phyloP scores from a whole-genome alignment of 2,113 vertebrate genomes.

The Lynx canadensis region DNA sequence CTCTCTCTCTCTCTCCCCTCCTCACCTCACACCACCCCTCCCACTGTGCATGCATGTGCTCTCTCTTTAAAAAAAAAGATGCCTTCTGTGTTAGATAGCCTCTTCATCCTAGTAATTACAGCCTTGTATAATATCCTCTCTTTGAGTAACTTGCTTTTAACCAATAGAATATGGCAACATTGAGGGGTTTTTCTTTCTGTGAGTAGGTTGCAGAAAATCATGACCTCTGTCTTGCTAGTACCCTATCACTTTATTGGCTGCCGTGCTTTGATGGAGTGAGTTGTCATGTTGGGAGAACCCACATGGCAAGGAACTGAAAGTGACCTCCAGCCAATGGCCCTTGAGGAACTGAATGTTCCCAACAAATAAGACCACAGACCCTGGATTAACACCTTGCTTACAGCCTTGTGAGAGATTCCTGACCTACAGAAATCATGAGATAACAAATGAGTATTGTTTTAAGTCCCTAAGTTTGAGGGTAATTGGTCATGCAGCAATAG shows the following conservation, averaged over 20 bases:
- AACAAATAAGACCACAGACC: neutral
- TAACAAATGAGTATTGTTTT: neutral
- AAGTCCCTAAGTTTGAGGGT: neutral
- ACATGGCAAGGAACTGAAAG: neutral
- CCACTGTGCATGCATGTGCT: too few species aligned
- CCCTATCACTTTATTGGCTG: neutral
- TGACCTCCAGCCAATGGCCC: neutral
- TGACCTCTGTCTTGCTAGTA: neutral
- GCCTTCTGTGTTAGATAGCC: neutral
- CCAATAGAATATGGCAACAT: neutral
- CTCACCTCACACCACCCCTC: too few species aligned
- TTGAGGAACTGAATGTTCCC: neutral
- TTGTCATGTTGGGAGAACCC: neutral
- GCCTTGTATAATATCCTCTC: neutral
- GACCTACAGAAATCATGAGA: slow-evolving; percentile 16
- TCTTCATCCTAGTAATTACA: neutral
- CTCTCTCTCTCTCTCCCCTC: too few species aligned
- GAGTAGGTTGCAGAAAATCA: neutral
- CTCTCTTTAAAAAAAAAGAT: neutral
- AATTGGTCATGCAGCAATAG: neutral
- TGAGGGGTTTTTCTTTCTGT: neutral
- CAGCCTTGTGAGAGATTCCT: neutral
- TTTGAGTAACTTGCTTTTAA: neutral
- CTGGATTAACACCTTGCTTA: neutral
- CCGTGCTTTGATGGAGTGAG: neutral